phyloP scores from a whole-genome alignment of 1,140 invertebrate genomes.

The Brachionus paranguensis region DNA sequence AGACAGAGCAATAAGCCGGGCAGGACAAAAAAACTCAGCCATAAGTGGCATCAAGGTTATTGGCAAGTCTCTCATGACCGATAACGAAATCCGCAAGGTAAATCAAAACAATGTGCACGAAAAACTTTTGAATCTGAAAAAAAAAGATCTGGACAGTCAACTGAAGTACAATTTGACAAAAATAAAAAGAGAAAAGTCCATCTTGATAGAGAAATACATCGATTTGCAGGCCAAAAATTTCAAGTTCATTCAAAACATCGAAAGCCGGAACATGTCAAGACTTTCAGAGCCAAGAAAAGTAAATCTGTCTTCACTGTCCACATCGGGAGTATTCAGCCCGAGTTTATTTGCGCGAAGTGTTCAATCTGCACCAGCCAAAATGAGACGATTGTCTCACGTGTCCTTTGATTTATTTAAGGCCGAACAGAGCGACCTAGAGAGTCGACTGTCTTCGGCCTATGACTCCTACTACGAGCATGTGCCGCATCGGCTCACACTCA shows the following conservation, averaged over 20 bases:
- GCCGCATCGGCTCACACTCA: background rate
- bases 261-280: background rate
- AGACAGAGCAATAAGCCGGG: background rate
- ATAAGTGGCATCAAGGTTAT: background rate
- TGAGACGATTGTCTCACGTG: background rate
- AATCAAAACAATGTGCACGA: slow-evolving; percentile 16
- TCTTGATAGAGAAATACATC: background rate
- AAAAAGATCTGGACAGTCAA: background rate
- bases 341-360: background rate
- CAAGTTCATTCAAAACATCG: background rate
- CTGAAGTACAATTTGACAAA: background rate
- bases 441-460: background rate
- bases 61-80: background rate
- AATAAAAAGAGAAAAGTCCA: background rate
- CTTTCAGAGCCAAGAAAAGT: background rate
- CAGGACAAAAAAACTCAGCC: background rate
- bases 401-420: background rate
- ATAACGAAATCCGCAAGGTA: background rate
- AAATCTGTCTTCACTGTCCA: background rate
- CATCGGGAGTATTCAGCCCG: background rate
- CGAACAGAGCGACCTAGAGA: background rate
- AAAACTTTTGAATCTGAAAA: background rate
- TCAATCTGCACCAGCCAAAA: slow-evolving; percentile 10
- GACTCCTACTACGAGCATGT: background rate
- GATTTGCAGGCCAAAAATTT: slow-evolving; percentile 3